phyloP scores from a whole-genome alignment of 2,113 vertebrate genomes.

The Myrmecophaga tridactyla region DNA sequence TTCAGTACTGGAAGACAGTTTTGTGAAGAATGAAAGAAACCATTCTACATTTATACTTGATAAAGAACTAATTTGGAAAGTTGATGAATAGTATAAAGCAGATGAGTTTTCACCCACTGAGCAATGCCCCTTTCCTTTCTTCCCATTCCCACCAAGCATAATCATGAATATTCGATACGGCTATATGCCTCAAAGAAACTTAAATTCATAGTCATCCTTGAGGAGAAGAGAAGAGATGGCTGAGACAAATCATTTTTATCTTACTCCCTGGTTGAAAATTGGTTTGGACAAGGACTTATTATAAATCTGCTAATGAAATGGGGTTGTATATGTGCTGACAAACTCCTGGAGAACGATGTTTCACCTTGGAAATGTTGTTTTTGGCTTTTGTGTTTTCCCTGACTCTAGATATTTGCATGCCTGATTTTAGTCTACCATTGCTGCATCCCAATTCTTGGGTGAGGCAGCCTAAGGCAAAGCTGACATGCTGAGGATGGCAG shows the following conservation, averaged over 20 bases:
- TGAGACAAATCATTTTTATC: neutral
- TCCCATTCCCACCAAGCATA: neutral
- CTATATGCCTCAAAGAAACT: neutral
- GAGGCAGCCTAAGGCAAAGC: neutral
- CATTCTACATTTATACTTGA: neutral
- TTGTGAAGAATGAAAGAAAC: neutral
- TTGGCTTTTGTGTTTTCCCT: neutral
- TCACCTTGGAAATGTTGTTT: neutral
- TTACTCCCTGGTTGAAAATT: neutral
- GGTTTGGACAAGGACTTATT: neutral
- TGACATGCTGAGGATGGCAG: neutral
- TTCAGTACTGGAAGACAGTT: neutral
- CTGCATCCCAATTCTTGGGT: neutral
- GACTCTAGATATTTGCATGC: neutral
- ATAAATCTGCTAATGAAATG: neutral
- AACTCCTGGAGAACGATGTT: neutral
- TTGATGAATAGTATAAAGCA: neutral
- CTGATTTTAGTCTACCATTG: neutral
- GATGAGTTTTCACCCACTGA: neutral
- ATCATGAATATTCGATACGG: neutral
- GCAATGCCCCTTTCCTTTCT: neutral
- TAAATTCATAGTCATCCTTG: neutral
- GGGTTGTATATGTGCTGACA: neutral
- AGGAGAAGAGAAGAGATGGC: neutral
- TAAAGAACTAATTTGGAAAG: neutral